Conservation (phyloP, 2,113 vertebrate species). For the Tachysurus fulvidraco region DNA sequence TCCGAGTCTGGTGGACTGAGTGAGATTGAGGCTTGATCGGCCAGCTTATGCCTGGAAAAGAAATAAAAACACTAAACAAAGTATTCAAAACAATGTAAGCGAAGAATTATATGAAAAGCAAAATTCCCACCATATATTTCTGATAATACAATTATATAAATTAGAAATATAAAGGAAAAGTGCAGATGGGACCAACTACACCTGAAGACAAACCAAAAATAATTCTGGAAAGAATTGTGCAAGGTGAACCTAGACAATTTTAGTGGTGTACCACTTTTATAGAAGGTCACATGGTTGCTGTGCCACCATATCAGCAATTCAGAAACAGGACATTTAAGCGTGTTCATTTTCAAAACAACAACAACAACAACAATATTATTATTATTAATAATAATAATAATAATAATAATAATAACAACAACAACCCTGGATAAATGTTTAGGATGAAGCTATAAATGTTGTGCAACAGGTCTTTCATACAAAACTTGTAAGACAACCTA, state of each 20-base stretch:
- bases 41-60: conserved; percentile 80
- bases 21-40: conserved; percentile 66
- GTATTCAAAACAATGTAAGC: background rate
- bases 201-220: background rate
- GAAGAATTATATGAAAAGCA: background rate
- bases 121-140: background rate
- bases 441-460: background rate
- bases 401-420: too few species aligned
- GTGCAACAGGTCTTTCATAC: background rate
- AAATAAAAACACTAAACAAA: background rate
- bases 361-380: too few species aligned
- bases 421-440: background rate
- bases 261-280: background rate
- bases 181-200: background rate
- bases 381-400: too few species aligned
- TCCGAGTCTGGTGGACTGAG: conserved; percentile 68
- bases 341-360: background rate
- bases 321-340: background rate
- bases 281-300: background rate
- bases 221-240: background rate
- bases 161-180: too few species aligned
- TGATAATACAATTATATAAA: too few species aligned
- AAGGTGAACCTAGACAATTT: background rate
- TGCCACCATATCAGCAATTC: background rate
- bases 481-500: background rate